Base-by-base conservation (phyloP, 2,888 invertebrate species). In the Blera fallax region DNA sequence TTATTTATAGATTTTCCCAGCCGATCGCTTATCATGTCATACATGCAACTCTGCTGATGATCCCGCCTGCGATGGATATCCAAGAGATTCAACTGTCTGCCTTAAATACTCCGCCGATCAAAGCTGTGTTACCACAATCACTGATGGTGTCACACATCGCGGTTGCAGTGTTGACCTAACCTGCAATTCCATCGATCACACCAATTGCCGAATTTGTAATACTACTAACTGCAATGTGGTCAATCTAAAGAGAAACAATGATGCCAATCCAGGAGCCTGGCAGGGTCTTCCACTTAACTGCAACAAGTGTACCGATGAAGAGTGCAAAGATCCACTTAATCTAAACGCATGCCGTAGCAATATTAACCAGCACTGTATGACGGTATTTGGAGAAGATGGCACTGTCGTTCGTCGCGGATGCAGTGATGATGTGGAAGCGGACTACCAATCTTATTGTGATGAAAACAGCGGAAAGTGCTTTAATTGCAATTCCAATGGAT, bases 401-500 rank as follows among this genome's bases (percentile, higher is more conserved):
- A 60, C 69, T 4, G 89, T 90, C 2, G 18, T 80, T 0, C 78
- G 87, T 6, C 90, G 90, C 1, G 91, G 91, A 14, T 91, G 91
- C 70, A 91, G 90, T 48, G 73, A 87, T 24, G 82, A 34, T 6
- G 88, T 91, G 3, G 91, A 91, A 62, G 7, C 40, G 0, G 37
- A 87, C 1, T 18, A 80, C 85, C 21, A 6, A 8, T 3, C n/a
- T n/a, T 90, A 89, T 77, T 91, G 91, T 29, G 89, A 91, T 72
- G 79, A 29, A 0, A 88, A 87, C 7, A 32, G 48, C 0, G 88
- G 3, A 1, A 89, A 87, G 1, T 91, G 91, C 67, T 89, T 87
- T 72, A 90, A 90, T 50, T 91, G 91, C 79, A 90, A 90, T 79
- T 91, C 91, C 2, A 90, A 91, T 58, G 72, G 85, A 0, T 91